phyloP scores from a whole-genome alignment of 2,797 vertebrate species.

The Acanthis flammea region DNA sequence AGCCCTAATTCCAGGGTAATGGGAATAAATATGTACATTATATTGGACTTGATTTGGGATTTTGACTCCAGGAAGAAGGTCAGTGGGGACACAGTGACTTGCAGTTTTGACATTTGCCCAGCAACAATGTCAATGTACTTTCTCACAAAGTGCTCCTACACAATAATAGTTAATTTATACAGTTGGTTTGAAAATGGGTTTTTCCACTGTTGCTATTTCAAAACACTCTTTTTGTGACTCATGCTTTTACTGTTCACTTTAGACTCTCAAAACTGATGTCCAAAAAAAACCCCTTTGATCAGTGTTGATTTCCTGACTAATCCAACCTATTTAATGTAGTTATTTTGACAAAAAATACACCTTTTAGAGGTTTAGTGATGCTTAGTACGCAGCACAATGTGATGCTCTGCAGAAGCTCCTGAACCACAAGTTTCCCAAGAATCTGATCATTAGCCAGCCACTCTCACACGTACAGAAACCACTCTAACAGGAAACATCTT shows the following conservation, averaged over 20 bases:
- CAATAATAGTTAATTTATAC: constrained; percentile 26
- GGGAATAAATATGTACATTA: neutral
- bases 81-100: neutral
- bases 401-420: neutral
- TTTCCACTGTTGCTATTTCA: constrained; percentile 18
- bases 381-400: neutral
- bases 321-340: neutral
- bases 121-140: neutral
- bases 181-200: neutral
- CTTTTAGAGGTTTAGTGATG: neutral
- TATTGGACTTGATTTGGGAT: neutral
- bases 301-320: neutral
- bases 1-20: neutral
- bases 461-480: neutral
- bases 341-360: neutral
- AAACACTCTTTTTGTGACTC: constrained; percentile 19
- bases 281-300: neutral
- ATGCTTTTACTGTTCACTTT: neutral
- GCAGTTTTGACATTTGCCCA: constrained; percentile 12
- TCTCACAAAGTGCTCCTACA: neutral
- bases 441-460: neutral
- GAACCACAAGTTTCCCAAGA: neutral
- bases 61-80: neutral
- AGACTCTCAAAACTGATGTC: neutral
- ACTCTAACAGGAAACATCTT: neutral